phyloP scores from a whole-genome alignment of 2,113 vertebrate genomes.

The Antidorcas marsupialis region DNA sequence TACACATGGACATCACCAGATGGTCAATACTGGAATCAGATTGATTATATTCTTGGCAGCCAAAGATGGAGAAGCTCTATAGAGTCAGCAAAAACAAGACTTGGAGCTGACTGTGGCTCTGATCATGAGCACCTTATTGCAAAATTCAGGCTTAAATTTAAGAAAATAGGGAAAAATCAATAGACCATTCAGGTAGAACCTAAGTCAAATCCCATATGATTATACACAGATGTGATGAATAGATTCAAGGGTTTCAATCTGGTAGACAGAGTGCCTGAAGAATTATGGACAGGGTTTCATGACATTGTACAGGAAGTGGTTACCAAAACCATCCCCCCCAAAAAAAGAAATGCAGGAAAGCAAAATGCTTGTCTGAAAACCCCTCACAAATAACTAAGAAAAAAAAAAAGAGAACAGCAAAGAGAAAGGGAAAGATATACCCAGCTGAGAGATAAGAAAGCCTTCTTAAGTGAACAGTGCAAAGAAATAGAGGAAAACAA shows the following conservation, averaged over 20 bases:
- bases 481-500: background rate
- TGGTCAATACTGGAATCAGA: background rate
- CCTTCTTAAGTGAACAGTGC: background rate
- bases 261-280: background rate
- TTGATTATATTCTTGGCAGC: background rate
- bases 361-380: background rate
- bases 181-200: background rate
- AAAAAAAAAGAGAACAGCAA: background rate
- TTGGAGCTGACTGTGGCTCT: background rate
- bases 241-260: background rate
- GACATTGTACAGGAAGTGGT: background rate
- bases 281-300: background rate
- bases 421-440: background rate
- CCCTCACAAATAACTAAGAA: background rate
- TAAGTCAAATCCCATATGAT: background rate
- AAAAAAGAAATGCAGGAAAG: background rate
- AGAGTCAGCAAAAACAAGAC: background rate
- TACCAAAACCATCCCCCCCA: background rate
- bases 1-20: background rate
- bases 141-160: background rate
- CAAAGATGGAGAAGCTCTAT: background rate
- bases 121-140: background rate
- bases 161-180: background rate
- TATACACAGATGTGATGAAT: background rate
- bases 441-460: background rate